Base-by-base conservation (phyloP, 2,113 vertebrate species). In the Riparia riparia region DNA sequence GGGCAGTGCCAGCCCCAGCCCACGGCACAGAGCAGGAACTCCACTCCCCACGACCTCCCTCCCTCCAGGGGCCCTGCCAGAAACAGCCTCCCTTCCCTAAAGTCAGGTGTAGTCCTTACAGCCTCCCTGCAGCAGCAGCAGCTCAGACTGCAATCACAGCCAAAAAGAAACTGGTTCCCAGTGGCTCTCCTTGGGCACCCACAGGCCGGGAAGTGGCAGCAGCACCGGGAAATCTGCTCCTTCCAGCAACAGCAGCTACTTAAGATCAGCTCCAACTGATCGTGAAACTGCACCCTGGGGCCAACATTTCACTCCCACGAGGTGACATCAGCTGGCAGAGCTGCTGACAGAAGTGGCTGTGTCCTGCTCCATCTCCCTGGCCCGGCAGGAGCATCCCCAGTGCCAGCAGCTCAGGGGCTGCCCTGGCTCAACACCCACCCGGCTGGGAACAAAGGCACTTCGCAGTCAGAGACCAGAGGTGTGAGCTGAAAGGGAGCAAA, bases 11-110 rank as follows among this genome's bases (percentile, higher is more conserved):
- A 74, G 57, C 47, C 16, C 3, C 1, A 45, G n/a, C 2, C 45
- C 66, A 17, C 0, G 0, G 9, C 47, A 57, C 25, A 1, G 41
- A 22, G 42, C 31, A 24, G 10, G 21, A 0, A 0, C 2, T 12
- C 25, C 44, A 18, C 9, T 56, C 9, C 20, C 29, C 34, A 10
- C 22, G 12, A 1, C 12, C 7, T 8, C 20, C 22, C n/a, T 57
- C 47, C 49, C 28, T 12, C 5, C 50, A 14, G 17, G 13, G 7
- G 12, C 3, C 28, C 66, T 64, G 26, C 21, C 50, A 11, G 25
- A 24, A 57, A n/a, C 50, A 25, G 14, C 2, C 10, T 17, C 7
- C 19, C 19, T 25, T 25, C 57, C 70, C 14, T 0, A 8, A 26
- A 1, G 6, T 3, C 18, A 18, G n/a, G 9, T 6, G 10, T 6